Evolutionary conservation across 2,888 invertebrate species (phyloP).

Genomic region (Protophormia terraenovae): DNA sequence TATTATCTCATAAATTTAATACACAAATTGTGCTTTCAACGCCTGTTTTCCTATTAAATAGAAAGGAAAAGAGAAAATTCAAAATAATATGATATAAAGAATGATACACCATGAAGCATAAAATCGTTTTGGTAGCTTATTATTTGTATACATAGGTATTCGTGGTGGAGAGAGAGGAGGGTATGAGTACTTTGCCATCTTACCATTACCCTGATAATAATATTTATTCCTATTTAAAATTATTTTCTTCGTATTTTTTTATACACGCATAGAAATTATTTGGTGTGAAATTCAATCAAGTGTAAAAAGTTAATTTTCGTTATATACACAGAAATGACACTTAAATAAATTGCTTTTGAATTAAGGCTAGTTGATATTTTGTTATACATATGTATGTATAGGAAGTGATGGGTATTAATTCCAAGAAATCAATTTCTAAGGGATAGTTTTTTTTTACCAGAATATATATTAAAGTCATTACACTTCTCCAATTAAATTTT

Average conservation of each 20-base stretch:
- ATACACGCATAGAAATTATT: neutral
- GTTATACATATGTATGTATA: no score
- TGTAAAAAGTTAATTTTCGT: constrained; percentile 26
- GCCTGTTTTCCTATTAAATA: neutral
- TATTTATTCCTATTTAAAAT: neutral
- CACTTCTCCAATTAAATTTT: no score
- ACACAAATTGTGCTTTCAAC: neutral
- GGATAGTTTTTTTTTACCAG: no score
- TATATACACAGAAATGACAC: no score
- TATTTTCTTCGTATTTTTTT: neutral
- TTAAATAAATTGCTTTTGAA: no score
- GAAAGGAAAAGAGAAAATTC: neutral
- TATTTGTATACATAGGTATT: no score
- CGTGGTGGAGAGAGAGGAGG: no score
- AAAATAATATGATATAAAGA: neutral
- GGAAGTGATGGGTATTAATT: no score
- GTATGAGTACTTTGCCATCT: neutral
- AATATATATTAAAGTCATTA: no score
- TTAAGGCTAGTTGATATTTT: no score
- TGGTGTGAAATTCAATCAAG: neutral
- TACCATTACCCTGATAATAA: neutral
- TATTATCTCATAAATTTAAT: constrained; percentile 32
- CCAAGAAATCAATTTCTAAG: no score
- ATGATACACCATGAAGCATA: constrained; percentile 26
- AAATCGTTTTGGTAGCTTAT: constrained; percentile 32